These are phyloP conservation scores for Pomacea maculata DNA, from an alignment of 1,140 invertebrate species.

Conservation along the genomic window DNA sequence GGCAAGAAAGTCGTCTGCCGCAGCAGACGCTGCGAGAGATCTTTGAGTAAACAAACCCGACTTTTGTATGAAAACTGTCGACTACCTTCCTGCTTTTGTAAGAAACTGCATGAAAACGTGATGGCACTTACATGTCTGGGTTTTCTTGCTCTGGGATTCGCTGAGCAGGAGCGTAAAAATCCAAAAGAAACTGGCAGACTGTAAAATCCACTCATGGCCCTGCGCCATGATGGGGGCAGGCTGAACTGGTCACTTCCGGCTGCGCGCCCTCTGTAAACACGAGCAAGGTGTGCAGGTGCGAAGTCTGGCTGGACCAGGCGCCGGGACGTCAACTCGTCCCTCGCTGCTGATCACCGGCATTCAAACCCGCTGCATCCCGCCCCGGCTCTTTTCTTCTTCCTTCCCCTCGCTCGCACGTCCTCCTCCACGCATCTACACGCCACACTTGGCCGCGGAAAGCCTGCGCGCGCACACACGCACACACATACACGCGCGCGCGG, in stretches of 20 bases:
- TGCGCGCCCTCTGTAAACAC: slow-evolving; percentile 35
- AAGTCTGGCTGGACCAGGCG: not conserved
- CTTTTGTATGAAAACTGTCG: slow-evolving; percentile 16
- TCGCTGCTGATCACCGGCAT: not conserved
- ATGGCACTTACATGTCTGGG: slow-evolving; percentile 44
- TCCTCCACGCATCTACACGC: not conserved
- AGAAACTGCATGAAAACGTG: not conserved
- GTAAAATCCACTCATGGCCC: slow-evolving; percentile 40
- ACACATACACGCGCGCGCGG: not conserved
- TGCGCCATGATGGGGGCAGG: slow-evolving; percentile 37
- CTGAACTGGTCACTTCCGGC: slow-evolving; percentile 31
- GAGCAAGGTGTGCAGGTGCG: slow-evolving; percentile 18
- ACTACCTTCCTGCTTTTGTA: not conserved
- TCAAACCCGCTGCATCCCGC: not conserved
- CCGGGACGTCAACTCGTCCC: not conserved
- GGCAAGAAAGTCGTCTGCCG: not conserved
- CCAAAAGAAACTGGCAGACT: slow-evolving; percentile 43
- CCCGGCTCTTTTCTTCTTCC: not conserved
- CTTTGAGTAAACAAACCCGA: not conserved
- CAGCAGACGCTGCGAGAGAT: not conserved
- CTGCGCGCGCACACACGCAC: not conserved
- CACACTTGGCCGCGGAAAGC: not conserved
- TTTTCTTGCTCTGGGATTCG: slow-evolving; percentile 45
- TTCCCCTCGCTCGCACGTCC: not conserved
- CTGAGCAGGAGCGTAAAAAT: slow-evolving; percentile 39